Evolutionary conservation across 2,888 invertebrate species (phyloP), one percentile per base, ranked within the genome.

Genomic region (Dryobotodes eremita): DNA sequence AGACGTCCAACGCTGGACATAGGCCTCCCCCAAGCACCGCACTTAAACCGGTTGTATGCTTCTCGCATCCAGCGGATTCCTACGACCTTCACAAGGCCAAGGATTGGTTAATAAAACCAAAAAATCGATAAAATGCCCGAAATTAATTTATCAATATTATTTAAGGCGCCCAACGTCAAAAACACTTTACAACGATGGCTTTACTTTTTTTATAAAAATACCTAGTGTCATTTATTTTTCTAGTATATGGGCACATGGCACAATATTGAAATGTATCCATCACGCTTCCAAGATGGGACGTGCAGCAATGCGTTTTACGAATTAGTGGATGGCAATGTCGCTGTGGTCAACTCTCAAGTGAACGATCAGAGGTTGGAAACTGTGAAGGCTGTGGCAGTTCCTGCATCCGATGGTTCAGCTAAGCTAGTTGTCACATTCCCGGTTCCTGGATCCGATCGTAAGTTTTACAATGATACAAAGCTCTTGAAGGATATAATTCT

Each of bases 391-490:
- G 87, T 93, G 1, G 97, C 97, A 6, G 94, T 92, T 42, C 88
- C 95, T 17, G 92, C 94, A 0, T 81, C 89, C 26, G 94, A 96
- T 31, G 97, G 95, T 36, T 96, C 97, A 75, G 97, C 97, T 0
- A 97, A 97, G 90, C 93, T 98, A 10, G 88, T 92, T 0, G 97
- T 98, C 2, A 94, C 94, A 4, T 98, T 98, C 90, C 97, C 97
- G 0, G 94, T 97, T 7, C 91, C 97, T 26, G 94, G 93, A 2
- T 91, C 92, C 42, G 97, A 97, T 83, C 85, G 97, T 97, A 92
- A 94, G 94, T 92, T 50, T 46, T 13, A 17, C 5, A 59, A 46
- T 26, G 23, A n/a, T 17, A 48, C 13, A 46, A 46, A 26, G 4
- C 15, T 23, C 23, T 77, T 26, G 8, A 20, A 48, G 10, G 15